Base-by-base conservation (phyloP, 2,797 vertebrate genomes). In the Schizopygopsis malacanthus region DNA sequence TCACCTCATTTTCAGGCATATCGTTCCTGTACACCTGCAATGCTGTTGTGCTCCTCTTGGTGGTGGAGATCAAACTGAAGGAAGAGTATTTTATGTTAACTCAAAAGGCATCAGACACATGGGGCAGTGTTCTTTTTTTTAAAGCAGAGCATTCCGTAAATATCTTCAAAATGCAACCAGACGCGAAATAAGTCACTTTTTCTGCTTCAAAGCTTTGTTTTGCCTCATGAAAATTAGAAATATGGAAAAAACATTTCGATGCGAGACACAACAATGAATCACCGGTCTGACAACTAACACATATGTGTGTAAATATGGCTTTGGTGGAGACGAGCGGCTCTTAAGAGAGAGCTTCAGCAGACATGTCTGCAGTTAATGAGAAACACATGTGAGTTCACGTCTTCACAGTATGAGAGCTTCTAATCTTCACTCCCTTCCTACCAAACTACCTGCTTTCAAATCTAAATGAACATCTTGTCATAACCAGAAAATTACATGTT, bases 31-130 rank as follows among this genome's bases (percentile, higher is more conserved):
- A 95, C 81, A 96, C 97, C 79, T 94, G 91, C 90, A 99, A 93
- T 0, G 97, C 97, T 4, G 97, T 97, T n/a, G 97, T 97, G 91
- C 97, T 99, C 22, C 97, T 95, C 79, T 97, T 97, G 45, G 97
- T 99, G 65, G 98, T 99, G 22, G 98, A 99, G 0, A 96, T 98
- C 94, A 98, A 94, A 91, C 98, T 99, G 90, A 59, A 84, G 11
- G 85, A 50, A 81, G 70, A 89, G 16, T 13, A 63, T 79, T 79
- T n/a, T 50, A 50, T 37, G 45, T 79, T 16, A 63, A 63, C 56
- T 61, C 54, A 43, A 69, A 50, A 50, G 20, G 63, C 45, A 50
- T 69, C 25, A 69, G 43, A 52, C 79, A 81, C 63, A 54, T 11
- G 47, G 79, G 79, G 79, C 79, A 70, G 65, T 52, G 33, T 81